A percentile compares a stretch with the other conserved stretches of the same genome.
phyloP scores from a whole-genome alignment of 2,797 vertebrate genomes.

The Sebastes baramenuke region DNA sequence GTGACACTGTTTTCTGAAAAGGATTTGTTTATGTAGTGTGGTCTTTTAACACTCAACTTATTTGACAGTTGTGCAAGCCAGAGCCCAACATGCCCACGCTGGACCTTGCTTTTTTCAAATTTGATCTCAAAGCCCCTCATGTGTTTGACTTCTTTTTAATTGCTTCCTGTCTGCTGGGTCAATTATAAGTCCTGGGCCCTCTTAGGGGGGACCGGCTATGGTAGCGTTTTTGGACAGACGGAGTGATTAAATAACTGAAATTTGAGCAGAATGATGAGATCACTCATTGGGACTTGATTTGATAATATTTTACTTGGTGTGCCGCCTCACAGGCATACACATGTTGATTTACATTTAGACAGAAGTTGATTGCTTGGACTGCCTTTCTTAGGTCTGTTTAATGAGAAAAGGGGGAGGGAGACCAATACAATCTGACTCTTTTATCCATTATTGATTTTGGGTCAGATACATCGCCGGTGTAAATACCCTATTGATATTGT shows the following conservation, averaged over 20 bases:
- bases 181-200: conserved; percentile 76
- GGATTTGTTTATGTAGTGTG: conserved; percentile 82
- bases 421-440: conserved; percentile 51
- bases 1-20: conserved; percentile 67
- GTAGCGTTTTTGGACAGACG: conserved; percentile 54
- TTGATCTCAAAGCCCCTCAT: conserved; percentile 78
- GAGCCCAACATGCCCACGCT: conserved; percentile 67
- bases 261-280: conserved; percentile 71
- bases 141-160: conserved; percentile 85
- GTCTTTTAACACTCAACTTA: conserved; percentile 81
- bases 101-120: conserved; percentile 73
- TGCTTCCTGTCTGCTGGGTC: conserved; percentile 83
- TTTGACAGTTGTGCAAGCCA: conserved; percentile 88
- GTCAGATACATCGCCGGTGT: conserved; percentile 43
- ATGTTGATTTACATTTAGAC: conserved; percentile 58
- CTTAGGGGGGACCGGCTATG: conserved; percentile 37
- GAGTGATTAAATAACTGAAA: conserved; percentile 77
- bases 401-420: conserved; percentile 12
- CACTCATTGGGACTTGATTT: conserved; percentile 63
- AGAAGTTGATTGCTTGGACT: conserved; percentile 30
- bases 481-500: conserved; percentile 48
- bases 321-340: conserved; percentile 30
- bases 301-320: conserved; percentile 69
- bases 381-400: conserved; percentile 40
- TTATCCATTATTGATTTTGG: conserved; percentile 70